A percentile compares a stretch with the other conserved stretches of the same genome.
These are phyloP conservation scores for Zygaena filipendulae DNA, from an alignment of 2,888 invertebrate genomes.

Conservation along the genomic window DNA sequence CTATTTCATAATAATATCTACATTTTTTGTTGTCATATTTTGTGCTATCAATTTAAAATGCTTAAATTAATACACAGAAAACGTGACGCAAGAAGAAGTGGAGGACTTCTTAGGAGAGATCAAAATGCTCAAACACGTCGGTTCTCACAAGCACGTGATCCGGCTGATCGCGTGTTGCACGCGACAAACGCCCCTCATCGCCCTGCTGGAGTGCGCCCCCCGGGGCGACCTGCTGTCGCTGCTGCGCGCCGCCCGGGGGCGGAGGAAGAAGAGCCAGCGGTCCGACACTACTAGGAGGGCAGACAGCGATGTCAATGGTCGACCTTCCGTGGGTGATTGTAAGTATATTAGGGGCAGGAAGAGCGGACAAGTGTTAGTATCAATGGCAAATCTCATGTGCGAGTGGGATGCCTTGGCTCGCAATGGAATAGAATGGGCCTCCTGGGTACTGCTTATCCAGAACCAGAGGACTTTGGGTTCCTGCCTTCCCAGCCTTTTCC, in stretches of 20 bases:
- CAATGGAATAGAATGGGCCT: too few relatives aligned
- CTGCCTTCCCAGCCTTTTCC: too few relatives aligned
- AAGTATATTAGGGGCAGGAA: slow-evolving; percentile 29
- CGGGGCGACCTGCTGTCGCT: slow-evolving; percentile 79
- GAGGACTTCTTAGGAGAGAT: slow-evolving; percentile 83
- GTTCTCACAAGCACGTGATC: slow-evolving; percentile 81
- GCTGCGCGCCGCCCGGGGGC: slow-evolving; percentile 59
- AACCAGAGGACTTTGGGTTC: too few relatives aligned
- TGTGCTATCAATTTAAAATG: not conserved
- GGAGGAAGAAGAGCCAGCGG: slow-evolving; percentile 25
- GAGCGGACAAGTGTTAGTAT: slow-evolving; percentile 2
- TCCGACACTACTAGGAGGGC: slow-evolving; percentile 60
- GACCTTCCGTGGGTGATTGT: slow-evolving; percentile 71
- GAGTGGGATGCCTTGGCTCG: too few relatives aligned
- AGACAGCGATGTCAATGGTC: slow-evolving; percentile 28
- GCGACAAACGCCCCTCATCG: slow-evolving; percentile 72
- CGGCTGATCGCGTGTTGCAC: slow-evolving; percentile 81
- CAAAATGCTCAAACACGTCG: slow-evolving; percentile 79
- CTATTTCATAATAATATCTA: too few relatives aligned
- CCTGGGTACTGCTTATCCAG: too few relatives aligned
- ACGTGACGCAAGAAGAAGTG: slow-evolving; percentile 67
- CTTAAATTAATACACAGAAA: slow-evolving; percentile 51
- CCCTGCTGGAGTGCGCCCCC: slow-evolving; percentile 83
- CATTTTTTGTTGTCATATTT: not conserved
- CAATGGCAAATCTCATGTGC: too few relatives aligned